Percentiles rank a stretch among this genome's conserved stretches.
phyloP scores from a whole-genome alignment of 2,113 vertebrate species.

The Salminus brasiliensis region DNA sequence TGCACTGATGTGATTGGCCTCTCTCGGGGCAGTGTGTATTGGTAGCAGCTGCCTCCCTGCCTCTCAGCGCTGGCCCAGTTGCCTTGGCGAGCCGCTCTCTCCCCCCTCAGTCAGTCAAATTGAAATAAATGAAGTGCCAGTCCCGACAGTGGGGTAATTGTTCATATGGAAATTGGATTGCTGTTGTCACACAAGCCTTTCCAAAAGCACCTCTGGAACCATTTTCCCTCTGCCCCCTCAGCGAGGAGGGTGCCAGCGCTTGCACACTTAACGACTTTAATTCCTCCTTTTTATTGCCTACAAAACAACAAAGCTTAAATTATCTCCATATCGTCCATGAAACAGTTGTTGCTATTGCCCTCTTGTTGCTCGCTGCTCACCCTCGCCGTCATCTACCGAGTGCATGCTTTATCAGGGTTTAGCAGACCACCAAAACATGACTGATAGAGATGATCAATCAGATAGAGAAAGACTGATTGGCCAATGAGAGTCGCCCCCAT shows the following conservation, averaged over 20 bases:
- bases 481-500: slow-evolving; percentile 52
- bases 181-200: slow-evolving; percentile 65
- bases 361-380: slow-evolving; percentile 29
- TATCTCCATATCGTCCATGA: not conserved
- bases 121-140: slow-evolving; percentile 81
- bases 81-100: slow-evolving; percentile 57
- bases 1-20: slow-evolving; percentile 7
- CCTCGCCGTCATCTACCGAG: slow-evolving; percentile 52
- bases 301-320: slow-evolving; percentile 26
- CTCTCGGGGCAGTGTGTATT: slow-evolving; percentile 30
- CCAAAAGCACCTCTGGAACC: slow-evolving; percentile 59
- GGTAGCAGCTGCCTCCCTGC: slow-evolving; percentile 26
- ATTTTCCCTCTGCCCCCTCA: slow-evolving; percentile 49
- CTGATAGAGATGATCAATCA: slow-evolving; percentile 33
- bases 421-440: slow-evolving; percentile 49
- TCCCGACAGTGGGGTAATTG: slow-evolving; percentile 75
- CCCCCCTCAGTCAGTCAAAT: slow-evolving; percentile 69
- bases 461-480: slow-evolving; percentile 43
- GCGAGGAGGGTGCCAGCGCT: slow-evolving; percentile 39
- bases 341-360: slow-evolving; percentile 11
- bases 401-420: slow-evolving; percentile 49
- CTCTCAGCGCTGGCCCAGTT: slow-evolving; percentile 51
- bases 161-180: slow-evolving; percentile 79
- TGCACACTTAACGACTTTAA: slow-evolving; percentile 13
- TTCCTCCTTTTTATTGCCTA: slow-evolving; percentile 26